A percentile compares a stretch with the other conserved stretches of the same genome.
phyloP scores from a whole-genome alignment of 1,140 invertebrate genomes.

The Diuraphis noxia region DNA sequence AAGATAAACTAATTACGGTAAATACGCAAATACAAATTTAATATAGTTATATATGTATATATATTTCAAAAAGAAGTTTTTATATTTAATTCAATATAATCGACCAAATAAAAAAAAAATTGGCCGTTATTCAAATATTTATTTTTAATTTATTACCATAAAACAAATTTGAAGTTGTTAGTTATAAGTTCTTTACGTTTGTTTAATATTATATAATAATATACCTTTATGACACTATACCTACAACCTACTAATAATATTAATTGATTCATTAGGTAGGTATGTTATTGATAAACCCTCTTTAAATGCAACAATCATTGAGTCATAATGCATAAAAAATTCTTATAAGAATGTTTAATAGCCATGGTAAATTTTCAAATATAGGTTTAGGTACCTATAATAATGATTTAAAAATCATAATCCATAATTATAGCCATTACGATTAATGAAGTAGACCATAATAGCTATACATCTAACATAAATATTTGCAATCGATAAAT shows the following conservation, averaged over 20 bases:
- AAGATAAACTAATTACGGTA: background rate
- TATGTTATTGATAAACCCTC: background rate
- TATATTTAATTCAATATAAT: background rate
- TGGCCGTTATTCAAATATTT: background rate
- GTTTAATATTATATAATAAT: background rate
- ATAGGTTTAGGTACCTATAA: background rate
- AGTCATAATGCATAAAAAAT: background rate
- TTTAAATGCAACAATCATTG: background rate
- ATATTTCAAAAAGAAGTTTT: background rate
- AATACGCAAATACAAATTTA: background rate
- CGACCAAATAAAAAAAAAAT: background rate
- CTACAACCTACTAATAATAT: background rate
- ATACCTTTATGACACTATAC: background rate
- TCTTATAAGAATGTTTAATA: background rate
- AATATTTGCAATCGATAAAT: no score
- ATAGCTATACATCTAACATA: background rate
- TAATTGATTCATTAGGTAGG: no score
- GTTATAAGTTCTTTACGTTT: background rate
- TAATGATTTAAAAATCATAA: background rate
- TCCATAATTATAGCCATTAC: background rate
- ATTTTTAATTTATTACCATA: slow-evolving; percentile 11
- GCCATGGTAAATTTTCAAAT: background rate
- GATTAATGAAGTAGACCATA: background rate
- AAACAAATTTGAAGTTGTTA: background rate
- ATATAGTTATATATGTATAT: background rate